Evolutionary conservation across 2,113 vertebrate genomes (phyloP).

Genomic region (Ceuthmochares aereus): DNA sequence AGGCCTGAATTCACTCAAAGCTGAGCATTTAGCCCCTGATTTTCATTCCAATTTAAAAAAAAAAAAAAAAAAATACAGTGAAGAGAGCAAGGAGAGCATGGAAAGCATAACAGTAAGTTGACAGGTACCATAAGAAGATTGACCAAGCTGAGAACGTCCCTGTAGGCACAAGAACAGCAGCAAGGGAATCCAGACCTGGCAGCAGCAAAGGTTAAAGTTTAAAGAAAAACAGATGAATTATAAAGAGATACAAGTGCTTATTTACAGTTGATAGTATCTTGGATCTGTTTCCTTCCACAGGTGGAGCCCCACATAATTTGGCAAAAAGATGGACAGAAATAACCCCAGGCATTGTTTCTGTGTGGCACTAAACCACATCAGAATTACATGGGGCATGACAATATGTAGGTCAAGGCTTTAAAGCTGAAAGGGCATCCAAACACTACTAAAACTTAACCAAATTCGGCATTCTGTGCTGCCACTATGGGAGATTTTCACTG

Average conservation of each 20-base stretch:
- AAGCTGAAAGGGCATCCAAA: conserved; percentile 24
- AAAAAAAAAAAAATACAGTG: background rate
- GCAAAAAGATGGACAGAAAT: background rate
- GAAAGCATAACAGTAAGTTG: background rate
- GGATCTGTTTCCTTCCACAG: background rate
- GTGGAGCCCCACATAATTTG: background rate
- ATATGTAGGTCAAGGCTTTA: conserved; percentile 32
- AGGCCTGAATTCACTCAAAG: background rate
- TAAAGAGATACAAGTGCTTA: background rate
- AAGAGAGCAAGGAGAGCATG: background rate
- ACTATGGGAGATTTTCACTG: background rate
- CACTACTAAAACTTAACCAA: background rate
- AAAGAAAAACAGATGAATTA: background rate
- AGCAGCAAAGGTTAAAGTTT: background rate
- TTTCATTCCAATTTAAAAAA: background rate
- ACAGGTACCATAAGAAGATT: background rate
- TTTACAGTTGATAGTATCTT: background rate
- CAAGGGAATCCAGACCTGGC: background rate
- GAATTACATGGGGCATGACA: background rate
- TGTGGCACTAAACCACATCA: background rate
- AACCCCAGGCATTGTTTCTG: conserved; percentile 5
- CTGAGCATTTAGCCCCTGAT: background rate
- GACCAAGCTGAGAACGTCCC: background rate
- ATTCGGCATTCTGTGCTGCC: background rate
- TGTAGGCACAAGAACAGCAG: background rate